Conservation (phyloP, 2,797 vertebrate genomes). For the Siniperca undulata region DNA sequence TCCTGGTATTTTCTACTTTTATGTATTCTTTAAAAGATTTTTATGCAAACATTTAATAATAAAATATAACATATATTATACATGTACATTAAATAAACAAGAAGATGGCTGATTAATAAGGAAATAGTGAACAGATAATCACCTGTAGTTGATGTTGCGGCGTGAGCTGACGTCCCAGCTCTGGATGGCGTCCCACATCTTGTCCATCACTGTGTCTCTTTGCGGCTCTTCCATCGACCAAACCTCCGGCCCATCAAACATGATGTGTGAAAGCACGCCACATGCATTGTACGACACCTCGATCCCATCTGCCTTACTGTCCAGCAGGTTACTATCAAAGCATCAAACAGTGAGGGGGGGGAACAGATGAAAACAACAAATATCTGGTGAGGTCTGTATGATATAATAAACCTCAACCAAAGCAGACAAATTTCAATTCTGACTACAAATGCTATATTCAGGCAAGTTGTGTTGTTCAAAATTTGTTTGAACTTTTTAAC, state of each 20-base stretch:
- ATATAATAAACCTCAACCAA: neutral
- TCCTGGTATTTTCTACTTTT: neutral
- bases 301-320: conserved; percentile 97
- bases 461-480: neutral
- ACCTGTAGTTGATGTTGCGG: conserved; percentile 99
- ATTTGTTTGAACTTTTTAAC: no score
- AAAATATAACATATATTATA: no score
- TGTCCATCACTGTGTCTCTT: conserved; percentile 91
- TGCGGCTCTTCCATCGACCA: conserved; percentile 93
- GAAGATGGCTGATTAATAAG: neutral
- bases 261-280: conserved; percentile 97
- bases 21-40: neutral
- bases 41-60: no score
- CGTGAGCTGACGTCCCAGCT: conserved; percentile 97
- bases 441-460: neutral
- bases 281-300: conserved; percentile 99
- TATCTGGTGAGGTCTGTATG: neutral
- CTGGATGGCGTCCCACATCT: conserved; percentile 97
- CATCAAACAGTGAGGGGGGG: neutral
- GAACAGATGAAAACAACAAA: neutral
- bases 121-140: conserved; percentile 8
- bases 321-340: conserved; percentile 90
- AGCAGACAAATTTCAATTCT: neutral
- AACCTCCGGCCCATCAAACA: conserved; percentile 95
- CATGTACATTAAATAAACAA: neutral